phyloP scores from a whole-genome alignment of 2,797 vertebrate genomes.

The Syndactyla subalaris region DNA sequence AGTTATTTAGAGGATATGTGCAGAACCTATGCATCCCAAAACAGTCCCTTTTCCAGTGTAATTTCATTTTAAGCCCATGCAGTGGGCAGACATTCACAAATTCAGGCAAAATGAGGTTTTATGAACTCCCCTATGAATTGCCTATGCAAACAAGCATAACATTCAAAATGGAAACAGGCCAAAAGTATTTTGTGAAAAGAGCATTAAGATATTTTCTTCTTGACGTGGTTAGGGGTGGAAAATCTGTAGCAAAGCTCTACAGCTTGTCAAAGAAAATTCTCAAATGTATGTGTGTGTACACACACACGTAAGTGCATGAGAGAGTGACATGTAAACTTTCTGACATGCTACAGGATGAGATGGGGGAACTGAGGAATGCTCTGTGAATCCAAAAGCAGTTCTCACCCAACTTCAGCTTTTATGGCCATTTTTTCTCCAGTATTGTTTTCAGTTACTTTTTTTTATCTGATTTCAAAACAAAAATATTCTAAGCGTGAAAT shows the following conservation, averaged over 20 bases:
- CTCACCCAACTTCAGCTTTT: neutral
- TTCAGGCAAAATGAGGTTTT: constrained; percentile 11
- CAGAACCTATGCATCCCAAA: neutral
- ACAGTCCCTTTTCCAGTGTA: neutral
- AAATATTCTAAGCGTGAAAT: neutral
- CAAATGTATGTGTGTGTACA: neutral
- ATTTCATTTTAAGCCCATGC: neutral
- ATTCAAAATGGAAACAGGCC: constrained; percentile 24
- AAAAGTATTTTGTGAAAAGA: constrained; percentile 35
- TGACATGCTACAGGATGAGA: neutral
- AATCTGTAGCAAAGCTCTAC: neutral
- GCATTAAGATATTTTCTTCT: constrained; percentile 47
- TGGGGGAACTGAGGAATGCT: neutral
- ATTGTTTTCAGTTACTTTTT: neutral
- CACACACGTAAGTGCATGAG: neutral
- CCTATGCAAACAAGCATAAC: constrained; percentile 4
- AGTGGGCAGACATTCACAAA: constrained; percentile 20
- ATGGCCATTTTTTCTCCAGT: neutral
- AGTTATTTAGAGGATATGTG: neutral
- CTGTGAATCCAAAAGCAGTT: neutral
- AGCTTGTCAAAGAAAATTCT: neutral
- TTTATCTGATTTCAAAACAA: neutral
- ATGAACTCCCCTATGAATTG: neutral
- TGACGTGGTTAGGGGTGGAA: constrained; percentile 4
- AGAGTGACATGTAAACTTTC: neutral